Evolutionary conservation across 2,113 vertebrate species (phyloP), one percentile per base, ranked within the genome.

Genomic region (Gallinago jamesoni): DNA sequence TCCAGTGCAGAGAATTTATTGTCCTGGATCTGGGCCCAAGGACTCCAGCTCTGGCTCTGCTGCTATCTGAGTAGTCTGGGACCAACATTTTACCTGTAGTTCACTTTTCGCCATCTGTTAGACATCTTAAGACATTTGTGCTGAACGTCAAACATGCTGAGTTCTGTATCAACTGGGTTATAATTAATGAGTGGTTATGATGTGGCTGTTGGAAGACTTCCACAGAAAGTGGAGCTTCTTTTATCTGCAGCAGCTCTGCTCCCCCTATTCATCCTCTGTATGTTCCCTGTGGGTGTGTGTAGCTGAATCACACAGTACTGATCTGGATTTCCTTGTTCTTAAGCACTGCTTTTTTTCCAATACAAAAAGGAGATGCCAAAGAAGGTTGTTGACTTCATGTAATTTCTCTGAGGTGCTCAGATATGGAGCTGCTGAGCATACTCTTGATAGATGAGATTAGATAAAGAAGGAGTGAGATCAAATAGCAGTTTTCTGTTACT

Each of bases 401-500:
- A 95, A 96, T 97, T 95, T 97, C 94, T 96, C 93, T 89, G 80
- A 97, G 91, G 83, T 78, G 53, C 89, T 96, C 87, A 95, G 95
- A 91, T 92, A 93, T 92, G 0, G 1, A 88, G 72, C 87, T 87
- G 64, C 90, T 84, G 74, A 68, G 78, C 68, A 87, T 72, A 69
- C 25, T 72, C 95, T 84, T 76, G 97, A 89, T 92, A 95, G 96
- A 96, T 96, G 96, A 96, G 96, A 97, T 97, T 96, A 96, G 97
- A 97, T 96, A 95, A 95, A 89, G 93, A 30, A 88, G 75, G 41
- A 87, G 90, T 60, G 91, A 97, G 96, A 96, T 97, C 97, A 97
- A 95, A 94, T 97, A 94, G 74, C 97, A 90, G 94, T 96, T 95
- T 96, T 97, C 96, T 96, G 92, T 96, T 97, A 95, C 96, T 89